Conservation (phyloP, 2,888 invertebrate genomes). For the Rhaphigaster nebulosa region DNA sequence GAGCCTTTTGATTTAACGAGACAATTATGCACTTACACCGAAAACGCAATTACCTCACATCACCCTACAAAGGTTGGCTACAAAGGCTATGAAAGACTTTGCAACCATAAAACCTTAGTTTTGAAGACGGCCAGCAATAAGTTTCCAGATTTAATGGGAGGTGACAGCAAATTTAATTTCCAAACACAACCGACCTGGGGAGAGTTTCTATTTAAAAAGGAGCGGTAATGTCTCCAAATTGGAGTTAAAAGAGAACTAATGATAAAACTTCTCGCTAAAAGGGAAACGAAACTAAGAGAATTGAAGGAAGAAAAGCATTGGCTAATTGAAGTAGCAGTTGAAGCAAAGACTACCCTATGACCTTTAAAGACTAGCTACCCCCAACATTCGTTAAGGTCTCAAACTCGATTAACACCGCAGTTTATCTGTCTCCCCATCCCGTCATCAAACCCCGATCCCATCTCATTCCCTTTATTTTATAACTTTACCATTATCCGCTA, state of each 20-base stretch:
- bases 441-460: neutral
- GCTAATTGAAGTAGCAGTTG: slow-evolving; percentile 30
- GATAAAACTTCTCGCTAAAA: slow-evolving; percentile 13
- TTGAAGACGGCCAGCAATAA: neutral
- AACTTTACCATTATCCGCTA: neutral
- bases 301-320: slow-evolving; percentile 34
- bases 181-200: neutral
- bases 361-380: slow-evolving; percentile 33
- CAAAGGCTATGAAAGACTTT: too few relatives aligned
- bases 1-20: too few relatives aligned
- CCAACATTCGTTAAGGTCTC: slow-evolving; percentile 12
- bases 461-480: slow-evolving; percentile 30
- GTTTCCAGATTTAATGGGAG: neutral
- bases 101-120: neutral
- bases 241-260: neutral
- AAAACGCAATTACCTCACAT: too few relatives aligned
- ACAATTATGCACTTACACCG: too few relatives aligned
- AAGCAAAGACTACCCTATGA: slow-evolving; percentile 11
- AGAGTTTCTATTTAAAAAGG: neutral
- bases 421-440: neutral
- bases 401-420: slow-evolving; percentile 37
- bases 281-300: slow-evolving; percentile 18
- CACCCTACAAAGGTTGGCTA: too few relatives aligned
- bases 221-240: neutral
- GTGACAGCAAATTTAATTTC: too few relatives aligned